phyloP scores from a whole-genome alignment of 2,113 vertebrate genomes.

The Anthoscopus minutus region DNA sequence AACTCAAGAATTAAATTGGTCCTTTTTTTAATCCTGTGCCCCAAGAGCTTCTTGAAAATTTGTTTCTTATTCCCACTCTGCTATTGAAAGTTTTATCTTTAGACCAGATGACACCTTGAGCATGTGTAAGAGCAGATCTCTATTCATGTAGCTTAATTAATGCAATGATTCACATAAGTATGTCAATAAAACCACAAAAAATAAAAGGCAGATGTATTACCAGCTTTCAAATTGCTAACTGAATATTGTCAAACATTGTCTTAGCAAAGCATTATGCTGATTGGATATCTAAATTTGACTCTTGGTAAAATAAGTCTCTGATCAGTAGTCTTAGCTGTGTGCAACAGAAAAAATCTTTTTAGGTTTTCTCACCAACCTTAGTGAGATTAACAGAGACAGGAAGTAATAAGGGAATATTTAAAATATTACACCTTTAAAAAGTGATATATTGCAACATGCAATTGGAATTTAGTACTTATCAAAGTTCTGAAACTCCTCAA shows the following conservation, averaged over 20 bases:
- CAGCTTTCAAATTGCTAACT: not conserved
- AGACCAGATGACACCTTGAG: not conserved
- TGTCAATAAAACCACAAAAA: not conserved
- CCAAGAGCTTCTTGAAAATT: not conserved
- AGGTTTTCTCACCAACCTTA: not conserved
- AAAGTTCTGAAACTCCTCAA: not conserved
- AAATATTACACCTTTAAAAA: not conserved
- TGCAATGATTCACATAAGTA: not conserved
- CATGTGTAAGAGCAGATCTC: not conserved
- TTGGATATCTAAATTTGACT: not conserved
- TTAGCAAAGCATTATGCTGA: conserved; percentile 13
- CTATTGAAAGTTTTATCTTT: not conserved
- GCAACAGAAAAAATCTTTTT: not conserved
- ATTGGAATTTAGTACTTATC: not conserved
- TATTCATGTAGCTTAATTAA: not conserved
- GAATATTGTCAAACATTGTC: not conserved
- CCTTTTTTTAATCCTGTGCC: not conserved
- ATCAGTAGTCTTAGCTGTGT: not conserved
- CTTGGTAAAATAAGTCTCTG: conserved; percentile 18
- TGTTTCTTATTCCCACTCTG: not conserved
- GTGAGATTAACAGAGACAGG: not conserved
- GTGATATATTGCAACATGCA: not conserved
- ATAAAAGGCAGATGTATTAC: not conserved
- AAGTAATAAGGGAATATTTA: not conserved
- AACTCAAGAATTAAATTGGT: not conserved